A percentile compares a stretch with the other conserved stretches of the same genome.
Evolutionary conservation across 2,113 vertebrate species (phyloP).

Genomic region (Ailurus styani): DNA sequence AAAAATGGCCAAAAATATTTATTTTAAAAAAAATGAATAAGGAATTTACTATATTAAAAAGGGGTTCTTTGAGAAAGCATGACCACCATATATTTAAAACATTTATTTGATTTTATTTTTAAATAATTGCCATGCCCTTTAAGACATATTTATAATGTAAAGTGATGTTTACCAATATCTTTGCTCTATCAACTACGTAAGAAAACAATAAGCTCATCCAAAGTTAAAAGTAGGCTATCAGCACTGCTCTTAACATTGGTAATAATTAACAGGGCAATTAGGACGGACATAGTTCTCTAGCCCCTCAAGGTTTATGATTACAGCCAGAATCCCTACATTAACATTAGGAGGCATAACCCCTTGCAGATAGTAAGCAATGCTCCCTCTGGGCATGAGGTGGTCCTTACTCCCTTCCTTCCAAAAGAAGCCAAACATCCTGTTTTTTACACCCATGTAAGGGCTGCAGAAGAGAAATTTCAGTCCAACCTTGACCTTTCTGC

Average conservation of each 20-base stretch:
- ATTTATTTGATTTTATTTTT: constrained; percentile 27
- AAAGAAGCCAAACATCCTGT: neutral
- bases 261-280: neutral
- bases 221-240: neutral
- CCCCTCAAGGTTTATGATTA: neutral
- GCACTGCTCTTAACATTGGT: neutral
- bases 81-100: neutral
- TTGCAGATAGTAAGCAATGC: neutral
- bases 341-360: neutral
- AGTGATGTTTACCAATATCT: neutral
- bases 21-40: constrained; percentile 7
- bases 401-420: neutral
- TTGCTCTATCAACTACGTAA: neutral
- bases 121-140: neutral
- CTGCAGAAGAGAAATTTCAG: neutral
- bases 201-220: neutral
- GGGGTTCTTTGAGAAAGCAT: neutral
- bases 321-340: neutral
- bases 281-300: neutral
- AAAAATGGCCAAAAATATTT: neutral
- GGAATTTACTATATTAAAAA: neutral
- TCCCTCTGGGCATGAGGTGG: neutral
- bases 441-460: neutral
- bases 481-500: neutral
- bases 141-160: neutral